Conservation (phyloP, 2,888 invertebrate species). For the Melitaea athalia region DNA sequence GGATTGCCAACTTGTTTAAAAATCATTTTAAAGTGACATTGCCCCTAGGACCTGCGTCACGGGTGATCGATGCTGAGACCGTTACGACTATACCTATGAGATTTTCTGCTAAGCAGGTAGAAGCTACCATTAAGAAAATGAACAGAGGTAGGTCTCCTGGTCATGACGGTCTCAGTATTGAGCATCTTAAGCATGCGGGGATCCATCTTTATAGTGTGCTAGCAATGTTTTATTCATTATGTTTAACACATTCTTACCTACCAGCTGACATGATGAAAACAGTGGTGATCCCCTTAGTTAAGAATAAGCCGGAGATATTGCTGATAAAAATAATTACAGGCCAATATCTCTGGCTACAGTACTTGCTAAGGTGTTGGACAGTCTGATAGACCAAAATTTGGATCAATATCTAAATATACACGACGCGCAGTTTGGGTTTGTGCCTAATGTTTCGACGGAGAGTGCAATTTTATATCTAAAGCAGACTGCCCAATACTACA, state of each 20-base stretch:
- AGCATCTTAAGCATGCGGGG: background rate
- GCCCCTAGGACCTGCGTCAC: too few species aligned
- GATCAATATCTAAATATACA: background rate
- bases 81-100: background rate
- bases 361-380: conserved; percentile 6
- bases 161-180: background rate
- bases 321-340: conserved; percentile 1
- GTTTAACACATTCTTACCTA: background rate
- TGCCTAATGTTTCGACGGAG: background rate
- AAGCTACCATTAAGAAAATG: background rate
- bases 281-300: background rate
- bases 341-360: conserved; percentile 2
- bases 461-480: conserved; percentile 14
- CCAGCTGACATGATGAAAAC: background rate
- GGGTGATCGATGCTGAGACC: background rate
- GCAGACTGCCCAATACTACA: conserved; percentile 28
- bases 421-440: conserved; percentile 2
- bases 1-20: background rate
- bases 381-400: conserved; percentile 1
- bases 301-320: background rate
- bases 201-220: background rate
- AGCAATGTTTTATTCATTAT: background rate
- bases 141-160: background rate
- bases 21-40: background rate
- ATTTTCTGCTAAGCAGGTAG: background rate